Conservation (phyloP, 2,888 invertebrate genomes). For the Baccha elongata region DNA sequence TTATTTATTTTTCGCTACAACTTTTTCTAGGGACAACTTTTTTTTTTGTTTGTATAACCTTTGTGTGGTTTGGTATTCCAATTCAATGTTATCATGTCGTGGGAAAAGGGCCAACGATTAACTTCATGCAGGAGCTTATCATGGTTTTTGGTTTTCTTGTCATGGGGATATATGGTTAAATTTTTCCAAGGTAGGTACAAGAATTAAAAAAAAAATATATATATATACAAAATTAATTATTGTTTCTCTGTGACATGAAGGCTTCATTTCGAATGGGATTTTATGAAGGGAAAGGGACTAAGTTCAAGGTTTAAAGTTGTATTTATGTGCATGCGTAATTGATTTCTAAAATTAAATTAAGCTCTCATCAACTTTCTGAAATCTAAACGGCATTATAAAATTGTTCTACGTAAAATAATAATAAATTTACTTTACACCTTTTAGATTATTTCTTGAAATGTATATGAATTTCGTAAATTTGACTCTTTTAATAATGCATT, state of each 20-base stretch:
- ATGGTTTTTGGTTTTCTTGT: slow-evolving; percentile 6
- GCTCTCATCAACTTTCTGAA: too few species aligned
- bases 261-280: slow-evolving; percentile 2
- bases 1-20: slow-evolving; percentile 13
- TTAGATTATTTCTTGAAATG: too few species aligned
- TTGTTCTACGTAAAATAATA: too few species aligned
- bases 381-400: too few species aligned
- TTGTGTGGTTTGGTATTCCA: slow-evolving; percentile 34
- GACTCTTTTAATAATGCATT: too few species aligned
- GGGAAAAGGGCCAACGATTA: slow-evolving; percentile 32
- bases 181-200: slow-evolving; percentile 16
- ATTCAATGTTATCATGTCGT: slow-evolving; percentile 48
- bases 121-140: slow-evolving; percentile 30
- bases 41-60: slow-evolving; percentile 26
- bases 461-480: too few species aligned
- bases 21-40: slow-evolving; percentile 12
- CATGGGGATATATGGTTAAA: background rate
- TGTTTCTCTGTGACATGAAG: background rate
- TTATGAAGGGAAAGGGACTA: background rate
- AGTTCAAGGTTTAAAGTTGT: slow-evolving; percentile 6
- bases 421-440: too few species aligned
- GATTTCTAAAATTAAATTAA: too few species aligned
- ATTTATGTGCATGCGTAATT: slow-evolving; percentile 5
- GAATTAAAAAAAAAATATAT: background rate
- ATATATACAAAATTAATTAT: background rate